phyloP scores from a whole-genome alignment of 2,113 vertebrate species.

The Desmodus rotundus region DNA sequence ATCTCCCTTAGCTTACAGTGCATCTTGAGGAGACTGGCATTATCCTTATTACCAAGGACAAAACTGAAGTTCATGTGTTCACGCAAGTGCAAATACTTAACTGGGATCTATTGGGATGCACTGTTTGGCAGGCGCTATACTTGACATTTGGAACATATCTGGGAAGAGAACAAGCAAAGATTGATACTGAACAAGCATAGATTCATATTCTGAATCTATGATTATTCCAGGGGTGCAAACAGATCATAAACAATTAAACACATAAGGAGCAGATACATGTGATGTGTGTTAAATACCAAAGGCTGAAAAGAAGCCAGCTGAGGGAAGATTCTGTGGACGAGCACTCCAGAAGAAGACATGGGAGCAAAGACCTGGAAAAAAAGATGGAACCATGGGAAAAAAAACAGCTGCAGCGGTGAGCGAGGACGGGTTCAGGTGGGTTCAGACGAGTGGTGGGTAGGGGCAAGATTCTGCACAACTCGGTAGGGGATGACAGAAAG shows the following conservation, averaged over 20 bases:
- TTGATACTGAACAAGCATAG: too few relatives aligned
- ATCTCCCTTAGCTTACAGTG: background rate
- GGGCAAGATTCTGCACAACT: too few relatives aligned
- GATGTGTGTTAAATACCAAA: background rate
- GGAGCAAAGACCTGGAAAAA: background rate
- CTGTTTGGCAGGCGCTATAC: too few relatives aligned
- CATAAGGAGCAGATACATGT: background rate
- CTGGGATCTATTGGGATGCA: rapidly evolving
- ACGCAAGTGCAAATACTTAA: background rate
- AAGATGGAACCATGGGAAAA: rapidly evolving
- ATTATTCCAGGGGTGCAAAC: background rate
- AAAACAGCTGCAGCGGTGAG: rapidly evolving
- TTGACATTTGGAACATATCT: background rate
- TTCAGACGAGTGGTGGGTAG: rapidly evolving
- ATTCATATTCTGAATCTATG: background rate
- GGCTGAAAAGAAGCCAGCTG: background rate
- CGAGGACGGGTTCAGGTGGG: too few relatives aligned
- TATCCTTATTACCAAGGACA: background rate
- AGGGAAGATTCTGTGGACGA: background rate
- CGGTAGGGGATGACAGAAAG: background rate
- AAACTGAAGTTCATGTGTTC: background rate
- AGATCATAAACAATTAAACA: background rate
- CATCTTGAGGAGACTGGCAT: background rate
- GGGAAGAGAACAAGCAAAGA: background rate
- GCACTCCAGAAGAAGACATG: too few relatives aligned